Conservation (phyloP, 2,113 vertebrate genomes). For the Proteles cristata region DNA sequence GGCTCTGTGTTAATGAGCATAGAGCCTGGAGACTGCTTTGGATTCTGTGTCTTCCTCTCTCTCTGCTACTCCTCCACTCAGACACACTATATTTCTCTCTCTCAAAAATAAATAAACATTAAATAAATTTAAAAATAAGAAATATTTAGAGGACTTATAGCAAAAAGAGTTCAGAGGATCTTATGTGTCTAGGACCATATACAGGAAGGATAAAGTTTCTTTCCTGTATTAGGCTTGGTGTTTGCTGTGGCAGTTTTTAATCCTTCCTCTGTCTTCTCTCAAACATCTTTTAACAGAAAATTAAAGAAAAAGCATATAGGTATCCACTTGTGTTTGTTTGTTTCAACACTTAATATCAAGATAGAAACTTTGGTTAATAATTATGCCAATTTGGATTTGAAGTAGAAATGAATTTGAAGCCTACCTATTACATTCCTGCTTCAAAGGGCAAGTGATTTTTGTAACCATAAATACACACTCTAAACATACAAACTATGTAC, state of each 20-base stretch:
- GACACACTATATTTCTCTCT: too few relatives aligned
- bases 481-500: not conserved
- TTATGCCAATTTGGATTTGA: not conserved
- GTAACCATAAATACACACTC: not conserved
- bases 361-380: not conserved
- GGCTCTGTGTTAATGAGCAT: too few relatives aligned
- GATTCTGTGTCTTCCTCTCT: too few relatives aligned
- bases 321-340: not conserved
- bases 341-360: not conserved
- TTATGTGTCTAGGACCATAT: not conserved
- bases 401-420: slow-evolving; percentile 15
- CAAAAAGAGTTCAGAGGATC: not conserved
- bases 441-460: not conserved
- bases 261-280: not conserved
- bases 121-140: not conserved
- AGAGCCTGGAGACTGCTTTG: too few relatives aligned
- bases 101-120: too few relatives aligned
- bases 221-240: not conserved
- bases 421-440: not conserved
- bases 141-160: not conserved
- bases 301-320: not conserved
- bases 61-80: too few relatives aligned
- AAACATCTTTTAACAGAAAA: slow-evolving; percentile 3
- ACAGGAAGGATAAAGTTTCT: not conserved
- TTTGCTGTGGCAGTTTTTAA: not conserved